Evolutionary conservation across 2,888 invertebrate genomes (phyloP), one percentile per base, ranked within the genome.

Genomic region (Dolichomitus sp.): DNA sequence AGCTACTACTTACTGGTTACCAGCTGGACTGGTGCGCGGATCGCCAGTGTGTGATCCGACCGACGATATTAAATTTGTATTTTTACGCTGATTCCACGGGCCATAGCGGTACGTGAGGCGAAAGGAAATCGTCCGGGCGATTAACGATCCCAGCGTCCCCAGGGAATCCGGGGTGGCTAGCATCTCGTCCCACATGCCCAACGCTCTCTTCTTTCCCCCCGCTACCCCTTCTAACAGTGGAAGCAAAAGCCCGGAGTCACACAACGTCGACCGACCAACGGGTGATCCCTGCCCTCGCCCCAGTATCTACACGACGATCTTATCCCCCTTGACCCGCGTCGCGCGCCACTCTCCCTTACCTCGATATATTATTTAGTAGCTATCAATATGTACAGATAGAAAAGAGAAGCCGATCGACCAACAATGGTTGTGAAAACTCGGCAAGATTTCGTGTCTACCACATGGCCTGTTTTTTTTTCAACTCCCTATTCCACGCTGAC

Each of bases 51-150:
- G 66, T 48, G 79, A 83, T 83, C 78, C 77, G 72, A 65, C 76
- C 84, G 86, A 85, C 87, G 94, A 95, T 95, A 95, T 95, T 95
- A 95, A 95, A 95, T 95, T 95, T 95, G 95, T 95, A 95, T 95
- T 95, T 95, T 95, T 95, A 95, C 95, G 95, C 95, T 95, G 95
- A 95, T 95, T 95, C 95, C 94, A 94, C 94, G 94, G 94, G 94
- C 94, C 94, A 94, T 94, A 94, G 93, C 84, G 89, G 90, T 93
- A 95, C 95, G 95, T 95, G 95, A 95, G 94, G 92, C 92, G 95
- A 95, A 95, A 95, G 93, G 92, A 91, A 94, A 95, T 93, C 93
- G 92, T 91, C 89, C 91, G 92, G 92, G 93, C 95, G 94, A 95
- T 95, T 95, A 95, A 95, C 95, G 95, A 94, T 94, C 94, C 94